Evolutionary conservation across 2,888 invertebrate genomes (phyloP).

Genomic region (Bombylius major): DNA sequence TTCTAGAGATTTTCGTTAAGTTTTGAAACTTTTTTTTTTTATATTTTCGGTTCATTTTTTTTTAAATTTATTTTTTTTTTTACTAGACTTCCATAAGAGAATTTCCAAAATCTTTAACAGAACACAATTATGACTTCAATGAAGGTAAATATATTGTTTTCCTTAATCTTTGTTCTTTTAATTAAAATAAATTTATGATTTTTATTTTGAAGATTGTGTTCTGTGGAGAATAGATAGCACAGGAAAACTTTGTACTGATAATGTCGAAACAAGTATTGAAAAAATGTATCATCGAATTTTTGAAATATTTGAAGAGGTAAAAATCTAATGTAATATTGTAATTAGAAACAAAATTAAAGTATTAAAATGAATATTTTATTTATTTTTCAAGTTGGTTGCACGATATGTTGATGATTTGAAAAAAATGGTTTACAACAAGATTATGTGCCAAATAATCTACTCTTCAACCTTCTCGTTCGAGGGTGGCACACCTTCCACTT

Average conservation of each 20-base stretch:
- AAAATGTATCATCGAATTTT: conserved; percentile 58
- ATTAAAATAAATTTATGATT: no score
- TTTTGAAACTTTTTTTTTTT: no score
- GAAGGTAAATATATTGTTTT: conserved; percentile 12
- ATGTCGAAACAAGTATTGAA: conserved; percentile 31
- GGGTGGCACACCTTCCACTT: no score
- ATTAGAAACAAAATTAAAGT: not conserved
- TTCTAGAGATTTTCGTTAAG: no score
- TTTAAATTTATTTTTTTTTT: no score
- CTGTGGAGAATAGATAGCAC: conserved; percentile 46
- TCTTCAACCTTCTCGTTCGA: no score
- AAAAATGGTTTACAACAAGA: conserved; percentile 42
- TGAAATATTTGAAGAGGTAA: conserved; percentile 54
- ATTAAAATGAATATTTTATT: not conserved
- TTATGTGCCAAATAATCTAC: conserved; percentile 48
- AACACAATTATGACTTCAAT: not conserved
- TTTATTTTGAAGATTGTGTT: conserved; percentile 43
- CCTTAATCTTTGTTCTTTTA: not conserved
- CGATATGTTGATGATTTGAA: conserved; percentile 52
- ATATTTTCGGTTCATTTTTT: no score
- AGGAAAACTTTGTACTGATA: conserved; percentile 26
- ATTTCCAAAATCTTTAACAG: not conserved
- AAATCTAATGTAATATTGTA: conserved; percentile 1
- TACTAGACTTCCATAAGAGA: no score
- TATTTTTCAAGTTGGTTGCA: conserved; percentile 45